Evolutionary conservation across 2,797 vertebrate species (phyloP).

Genomic region (Jordanella pulchra): DNA sequence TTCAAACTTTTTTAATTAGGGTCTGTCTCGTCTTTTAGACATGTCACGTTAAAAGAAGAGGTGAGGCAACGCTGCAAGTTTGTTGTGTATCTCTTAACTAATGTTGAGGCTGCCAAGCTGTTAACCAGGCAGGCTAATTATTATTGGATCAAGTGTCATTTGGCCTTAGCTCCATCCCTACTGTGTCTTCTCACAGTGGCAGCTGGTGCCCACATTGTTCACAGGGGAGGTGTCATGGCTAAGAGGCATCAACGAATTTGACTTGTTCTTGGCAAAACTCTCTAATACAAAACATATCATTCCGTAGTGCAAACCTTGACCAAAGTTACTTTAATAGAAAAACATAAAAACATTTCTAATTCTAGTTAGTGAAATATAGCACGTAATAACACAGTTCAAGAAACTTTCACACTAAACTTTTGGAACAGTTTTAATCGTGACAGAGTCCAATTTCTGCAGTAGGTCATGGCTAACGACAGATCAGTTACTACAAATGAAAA

Average conservation of each 20-base stretch:
- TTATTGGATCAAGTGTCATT: slow-evolving; percentile 55
- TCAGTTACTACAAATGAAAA: too few species aligned
- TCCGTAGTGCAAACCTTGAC: slow-evolving; percentile 9
- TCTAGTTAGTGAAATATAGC: not conserved
- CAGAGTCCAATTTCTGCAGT: too few species aligned
- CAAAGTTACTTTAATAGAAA: slow-evolving; percentile 14
- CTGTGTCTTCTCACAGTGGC: slow-evolving; percentile 57
- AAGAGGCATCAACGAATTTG: slow-evolving; percentile 55
- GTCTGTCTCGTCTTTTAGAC: slow-evolving; percentile 20
- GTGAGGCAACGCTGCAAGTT: slow-evolving; percentile 41
- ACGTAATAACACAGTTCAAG: too few species aligned
- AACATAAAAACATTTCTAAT: not conserved
- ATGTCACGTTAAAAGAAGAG: slow-evolving; percentile 22
- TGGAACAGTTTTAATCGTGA: too few species aligned
- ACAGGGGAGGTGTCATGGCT: slow-evolving; percentile 52
- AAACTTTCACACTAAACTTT: too few species aligned
- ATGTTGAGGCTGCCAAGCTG: slow-evolving; percentile 36
- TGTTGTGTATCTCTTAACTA: slow-evolving; percentile 40
- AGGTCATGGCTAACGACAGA: too few species aligned
- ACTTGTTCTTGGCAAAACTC: slow-evolving; percentile 39
- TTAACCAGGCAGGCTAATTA: slow-evolving; percentile 55
- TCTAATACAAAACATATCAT: slow-evolving; percentile 28
- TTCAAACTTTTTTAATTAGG: slow-evolving; percentile 45
- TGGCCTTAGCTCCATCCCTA: slow-evolving; percentile 53
- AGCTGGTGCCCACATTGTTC: slow-evolving; percentile 62